These are phyloP conservation scores for Scomber japonicus DNA, from an alignment of 2,113 vertebrate species.

Conservation along the genomic window DNA sequence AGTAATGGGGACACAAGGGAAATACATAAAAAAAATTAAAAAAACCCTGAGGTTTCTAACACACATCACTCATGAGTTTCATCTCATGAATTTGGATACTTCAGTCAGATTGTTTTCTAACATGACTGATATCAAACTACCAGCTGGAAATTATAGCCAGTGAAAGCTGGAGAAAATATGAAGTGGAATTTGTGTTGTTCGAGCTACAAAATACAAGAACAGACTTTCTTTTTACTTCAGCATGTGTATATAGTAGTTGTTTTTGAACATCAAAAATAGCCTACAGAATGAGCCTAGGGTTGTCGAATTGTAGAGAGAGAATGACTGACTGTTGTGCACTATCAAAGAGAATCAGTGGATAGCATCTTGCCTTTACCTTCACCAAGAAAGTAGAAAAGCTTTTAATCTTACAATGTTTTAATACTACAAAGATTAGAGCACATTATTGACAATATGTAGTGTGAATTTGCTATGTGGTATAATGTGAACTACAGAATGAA, in stretches of 20 bases:
- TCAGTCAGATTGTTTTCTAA: not conserved
- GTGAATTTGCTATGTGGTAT: conserved; percentile 2
- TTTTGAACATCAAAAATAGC: conserved; percentile 29
- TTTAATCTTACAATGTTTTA: not conserved
- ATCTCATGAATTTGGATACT: not conserved
- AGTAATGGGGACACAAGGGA: not conserved
- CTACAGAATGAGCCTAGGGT: not conserved
- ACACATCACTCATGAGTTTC: not conserved
- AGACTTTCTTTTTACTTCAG: conserved; percentile 15
- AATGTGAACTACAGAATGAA: conserved; percentile 2
- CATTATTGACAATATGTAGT: conserved; percentile 4
- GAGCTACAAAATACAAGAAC: not conserved
- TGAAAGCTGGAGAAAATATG: not conserved
- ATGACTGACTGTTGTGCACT: conserved; percentile 23
- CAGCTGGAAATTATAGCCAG: not conserved
- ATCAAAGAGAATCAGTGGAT: conserved; percentile 17
- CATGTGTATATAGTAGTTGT: not conserved
- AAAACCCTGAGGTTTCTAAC: not conserved
- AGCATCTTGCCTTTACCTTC: not conserved
- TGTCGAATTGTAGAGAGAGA: not conserved
- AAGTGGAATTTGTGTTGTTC: not conserved
- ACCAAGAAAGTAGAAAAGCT: not conserved
- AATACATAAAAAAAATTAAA: too few species aligned
- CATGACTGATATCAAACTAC: not conserved
- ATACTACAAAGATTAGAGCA: not conserved